Conservation (phyloP, 2,797 vertebrate species). For the Oreochromis mossambicus region DNA sequence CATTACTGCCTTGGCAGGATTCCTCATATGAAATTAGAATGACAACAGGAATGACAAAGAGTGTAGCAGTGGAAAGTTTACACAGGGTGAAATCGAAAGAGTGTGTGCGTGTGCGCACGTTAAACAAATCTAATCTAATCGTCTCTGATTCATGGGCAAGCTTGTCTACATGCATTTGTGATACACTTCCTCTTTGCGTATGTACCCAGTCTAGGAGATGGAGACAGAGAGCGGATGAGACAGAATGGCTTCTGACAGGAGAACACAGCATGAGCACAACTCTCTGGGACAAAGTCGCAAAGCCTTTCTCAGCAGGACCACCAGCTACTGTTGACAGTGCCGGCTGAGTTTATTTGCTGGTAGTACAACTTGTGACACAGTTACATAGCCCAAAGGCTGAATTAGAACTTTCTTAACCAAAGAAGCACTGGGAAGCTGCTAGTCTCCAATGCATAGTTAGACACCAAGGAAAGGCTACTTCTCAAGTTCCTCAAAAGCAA, state of each 20-base stretch:
- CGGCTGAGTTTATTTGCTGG: slow-evolving; percentile 25
- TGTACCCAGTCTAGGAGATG: slow-evolving; percentile 24
- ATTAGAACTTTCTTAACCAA: slow-evolving; percentile 19
- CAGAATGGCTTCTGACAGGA: slow-evolving; percentile 46
- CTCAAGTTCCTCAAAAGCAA: slow-evolving; percentile 2
- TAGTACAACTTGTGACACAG: slow-evolving; percentile 30
- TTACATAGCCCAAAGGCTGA: slow-evolving; percentile 15
- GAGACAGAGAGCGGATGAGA: slow-evolving; percentile 32
- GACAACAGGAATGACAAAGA: slow-evolving; percentile 64
- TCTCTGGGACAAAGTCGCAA: slow-evolving; percentile 45
- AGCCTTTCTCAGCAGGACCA: slow-evolving; percentile 33
- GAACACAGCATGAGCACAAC: slow-evolving; percentile 28
- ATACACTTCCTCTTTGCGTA: slow-evolving; percentile 34
- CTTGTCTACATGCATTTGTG: slow-evolving; percentile 58
- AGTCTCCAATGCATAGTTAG: background rate
- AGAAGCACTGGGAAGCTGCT: background rate
- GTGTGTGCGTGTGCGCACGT: background rate
- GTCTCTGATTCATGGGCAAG: slow-evolving; percentile 50
- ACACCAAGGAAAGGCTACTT: background rate
- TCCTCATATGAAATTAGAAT: slow-evolving; percentile 62
- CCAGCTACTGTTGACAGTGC: slow-evolving; percentile 41
- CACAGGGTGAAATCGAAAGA: slow-evolving; percentile 21
- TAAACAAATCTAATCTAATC: slow-evolving; percentile 58
- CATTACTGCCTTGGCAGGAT: slow-evolving; percentile 66
- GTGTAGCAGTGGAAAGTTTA: slow-evolving; percentile 45